Evolutionary conservation across 2,797 vertebrate genomes (phyloP).

Genomic region (Crax fasciolata): DNA sequence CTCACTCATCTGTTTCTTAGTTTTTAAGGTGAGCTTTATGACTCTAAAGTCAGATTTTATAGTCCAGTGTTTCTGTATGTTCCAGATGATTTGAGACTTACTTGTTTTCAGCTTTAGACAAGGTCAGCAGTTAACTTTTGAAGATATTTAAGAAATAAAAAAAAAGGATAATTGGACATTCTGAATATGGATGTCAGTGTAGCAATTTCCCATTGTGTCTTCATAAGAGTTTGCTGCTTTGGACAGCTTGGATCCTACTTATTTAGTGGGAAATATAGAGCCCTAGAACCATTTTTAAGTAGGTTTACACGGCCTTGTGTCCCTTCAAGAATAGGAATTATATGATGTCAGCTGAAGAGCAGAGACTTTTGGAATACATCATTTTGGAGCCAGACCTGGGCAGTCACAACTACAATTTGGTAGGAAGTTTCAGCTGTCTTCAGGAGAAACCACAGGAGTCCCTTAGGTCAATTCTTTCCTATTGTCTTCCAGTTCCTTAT

Average conservation of each 20-base stretch:
- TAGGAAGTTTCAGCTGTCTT: background rate
- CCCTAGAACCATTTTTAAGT: background rate
- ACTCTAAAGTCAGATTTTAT: background rate
- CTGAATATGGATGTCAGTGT: background rate
- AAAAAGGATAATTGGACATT: background rate
- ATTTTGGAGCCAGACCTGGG: constrained; percentile 3
- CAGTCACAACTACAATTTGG: background rate
- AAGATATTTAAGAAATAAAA: accelerated
- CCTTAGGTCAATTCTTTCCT: background rate
- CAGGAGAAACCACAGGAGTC: background rate
- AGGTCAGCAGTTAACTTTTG: background rate
- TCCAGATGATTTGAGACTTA: background rate
- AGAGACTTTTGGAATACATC: background rate
- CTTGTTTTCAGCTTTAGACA: background rate
- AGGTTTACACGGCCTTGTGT: background rate
- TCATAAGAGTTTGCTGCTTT: background rate
- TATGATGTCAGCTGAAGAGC: background rate
- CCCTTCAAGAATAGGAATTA: constrained; percentile 19
- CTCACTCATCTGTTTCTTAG: background rate
- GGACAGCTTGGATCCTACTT: background rate
- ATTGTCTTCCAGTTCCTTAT: background rate
- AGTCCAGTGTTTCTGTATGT: background rate
- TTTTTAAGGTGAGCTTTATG: background rate
- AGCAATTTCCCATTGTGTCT: background rate
- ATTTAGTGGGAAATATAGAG: constrained; percentile 19